Evolutionary conservation across 2,113 vertebrate species (phyloP).

Genomic region (Fukomys damarensis): DNA sequence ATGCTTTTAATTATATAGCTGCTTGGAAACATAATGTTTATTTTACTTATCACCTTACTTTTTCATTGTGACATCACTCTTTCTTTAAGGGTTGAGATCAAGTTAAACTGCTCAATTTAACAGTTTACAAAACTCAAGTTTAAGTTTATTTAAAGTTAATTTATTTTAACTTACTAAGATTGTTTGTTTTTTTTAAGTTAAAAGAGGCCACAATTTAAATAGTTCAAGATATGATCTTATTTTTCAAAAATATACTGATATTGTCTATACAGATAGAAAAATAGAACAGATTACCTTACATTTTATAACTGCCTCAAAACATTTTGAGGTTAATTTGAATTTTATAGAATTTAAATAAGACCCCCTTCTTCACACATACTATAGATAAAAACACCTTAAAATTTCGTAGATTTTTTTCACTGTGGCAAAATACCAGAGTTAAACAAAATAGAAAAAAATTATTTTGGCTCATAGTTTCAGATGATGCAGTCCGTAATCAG

Average conservation of each 20-base stretch:
- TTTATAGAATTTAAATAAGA: neutral
- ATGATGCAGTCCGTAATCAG: neutral
- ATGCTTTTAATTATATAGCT: neutral
- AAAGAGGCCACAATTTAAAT: neutral
- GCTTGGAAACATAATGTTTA: neutral
- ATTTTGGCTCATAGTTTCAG: neutral
- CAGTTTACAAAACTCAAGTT: slow-evolving; percentile 24
- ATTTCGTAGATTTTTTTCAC: neutral
- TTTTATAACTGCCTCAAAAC: neutral
- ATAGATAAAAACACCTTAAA: neutral
- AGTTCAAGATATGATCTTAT: neutral
- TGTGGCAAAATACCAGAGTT: neutral
- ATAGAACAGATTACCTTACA: neutral
- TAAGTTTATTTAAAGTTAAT: neutral
- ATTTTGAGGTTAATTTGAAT: slow-evolving; percentile 23
- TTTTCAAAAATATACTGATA: neutral
- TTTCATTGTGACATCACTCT: neutral
- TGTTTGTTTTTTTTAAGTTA: slow-evolving; percentile 10
- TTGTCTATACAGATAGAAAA: slow-evolving; percentile 19
- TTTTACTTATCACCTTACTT: neutral
- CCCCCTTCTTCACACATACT: neutral
- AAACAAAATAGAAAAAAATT: neutral
- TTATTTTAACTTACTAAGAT: neutral
- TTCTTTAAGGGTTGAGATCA: neutral
- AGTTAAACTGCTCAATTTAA: neutral